phyloP scores from a whole-genome alignment of 2,888 invertebrate genomes.

The Blera fallax region DNA sequence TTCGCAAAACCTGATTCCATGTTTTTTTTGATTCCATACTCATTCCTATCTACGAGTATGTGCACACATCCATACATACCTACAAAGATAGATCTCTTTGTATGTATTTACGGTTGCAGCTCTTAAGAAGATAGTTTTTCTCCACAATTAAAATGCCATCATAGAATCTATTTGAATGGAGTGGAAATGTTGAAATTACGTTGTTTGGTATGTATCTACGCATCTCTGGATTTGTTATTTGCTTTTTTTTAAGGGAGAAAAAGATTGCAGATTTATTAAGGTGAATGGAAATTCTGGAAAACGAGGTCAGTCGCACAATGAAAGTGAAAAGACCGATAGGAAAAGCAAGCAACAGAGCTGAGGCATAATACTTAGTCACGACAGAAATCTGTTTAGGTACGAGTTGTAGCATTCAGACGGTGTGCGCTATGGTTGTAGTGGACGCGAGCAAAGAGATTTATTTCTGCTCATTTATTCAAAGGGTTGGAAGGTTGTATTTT shows the following conservation, averaged over 20 bases:
- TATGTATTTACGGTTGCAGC: not conserved
- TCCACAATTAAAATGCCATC: slow-evolving; percentile 17
- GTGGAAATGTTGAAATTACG: not conserved
- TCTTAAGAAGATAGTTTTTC: not conserved
- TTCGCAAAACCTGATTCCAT: slow-evolving; percentile 7
- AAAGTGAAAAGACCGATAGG: slow-evolving; percentile 48
- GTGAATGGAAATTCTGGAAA: slow-evolving; percentile 42
- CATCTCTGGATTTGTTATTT: not conserved
- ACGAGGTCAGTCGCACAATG: slow-evolving; percentile 44
- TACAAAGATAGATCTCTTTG: too few species aligned
- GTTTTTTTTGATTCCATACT: not conserved
- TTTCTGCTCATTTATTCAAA: slow-evolving; percentile 6
- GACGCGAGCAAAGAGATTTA: not conserved
- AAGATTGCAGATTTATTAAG: slow-evolving; percentile 35
- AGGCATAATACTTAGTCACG: not conserved
- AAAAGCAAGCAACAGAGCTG: slow-evolving; percentile 12
- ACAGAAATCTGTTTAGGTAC: slow-evolving; percentile 14
- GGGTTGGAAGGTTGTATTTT: slow-evolving; percentile 37
- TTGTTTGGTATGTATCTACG: not conserved
- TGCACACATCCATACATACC: too few species aligned
- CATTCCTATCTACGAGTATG: too few species aligned
- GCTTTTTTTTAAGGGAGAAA: not conserved
- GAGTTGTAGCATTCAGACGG: not conserved
- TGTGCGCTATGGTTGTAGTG: not conserved
- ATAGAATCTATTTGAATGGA: not conserved